Evolutionary conservation across 2,797 vertebrate genomes (phyloP), one percentile per base, ranked within the genome.

Genomic region (Smutsia gigantea): DNA sequence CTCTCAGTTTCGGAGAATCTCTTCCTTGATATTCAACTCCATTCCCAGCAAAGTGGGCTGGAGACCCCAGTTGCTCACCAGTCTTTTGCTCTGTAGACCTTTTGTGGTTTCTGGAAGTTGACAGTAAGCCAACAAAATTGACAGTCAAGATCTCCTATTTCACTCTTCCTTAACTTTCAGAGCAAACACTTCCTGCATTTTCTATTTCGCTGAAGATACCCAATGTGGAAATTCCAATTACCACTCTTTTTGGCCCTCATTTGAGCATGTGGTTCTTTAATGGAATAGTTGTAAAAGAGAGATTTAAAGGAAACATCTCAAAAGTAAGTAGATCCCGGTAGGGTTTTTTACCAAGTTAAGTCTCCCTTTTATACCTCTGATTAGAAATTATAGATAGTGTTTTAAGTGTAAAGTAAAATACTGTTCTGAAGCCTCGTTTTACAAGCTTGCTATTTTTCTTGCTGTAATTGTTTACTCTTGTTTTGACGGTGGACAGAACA

Each of bases 401-500:
- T 91, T 86, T 61, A 81, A 89, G 53, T 53, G n/a, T 39, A 84
- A 94, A 93, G 74, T 79, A 63, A 95, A 96, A 93, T 53, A 72
- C n/a, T 83, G 17, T 66, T 68, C 66, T 87, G 84, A 92, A 61
- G 27, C 63, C 39, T 74, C 12, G n/a, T 79, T 63, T 86, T 34
- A 37, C 37, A 63, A 91, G 81, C 49, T 69, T 78, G 37, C 53
- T 66, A 31, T 84, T 96, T 90, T 95, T 92, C 74, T 93, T 72
- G 39, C 12, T 64, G 34, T 21, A 57, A 15, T 95, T 96, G 75
- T 94, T 94, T 95, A 84, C 95, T 89, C 79, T 96, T 96, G 75
- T 84, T 97, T 95, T 93, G 96, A 97, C 93, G 95, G 86, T 84
- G 77, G 87, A 78, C 46, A 72, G 71, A 90, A 84, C 59, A 68